Base-by-base conservation (phyloP, 2,888 invertebrate genomes). In the Mesorhabditis belari region DNA sequence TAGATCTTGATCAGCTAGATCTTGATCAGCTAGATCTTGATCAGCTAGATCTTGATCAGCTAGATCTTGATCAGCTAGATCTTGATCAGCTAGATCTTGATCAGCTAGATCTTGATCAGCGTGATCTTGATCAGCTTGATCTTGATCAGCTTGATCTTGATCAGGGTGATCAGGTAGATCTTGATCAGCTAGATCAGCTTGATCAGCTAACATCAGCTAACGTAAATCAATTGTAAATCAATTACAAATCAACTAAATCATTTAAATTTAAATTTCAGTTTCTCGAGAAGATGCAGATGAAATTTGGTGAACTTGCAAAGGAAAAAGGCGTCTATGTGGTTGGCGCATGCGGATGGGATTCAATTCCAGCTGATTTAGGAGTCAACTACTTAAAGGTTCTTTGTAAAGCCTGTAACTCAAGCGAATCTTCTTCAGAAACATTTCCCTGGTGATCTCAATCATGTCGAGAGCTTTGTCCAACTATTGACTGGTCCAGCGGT, bases 361-460 rank as follows among this genome's bases (percentile, higher is more conserved):
- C 90, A 77, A 88, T 95, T 69, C 93, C 93, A n/a, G 86, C 87
- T 53, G 95, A 96, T 80, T 83, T 92, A 83, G 94, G 94, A 0
- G 83, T 89, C 0, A 82, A 88, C n/a, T 91, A 86, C n/a, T n/a
- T 61, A 12, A 21, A 29, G 44, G 44, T n/a, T 17, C n/a, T n/a
- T n/a, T n/a, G n/a, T n/a, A n/a, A n/a, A n/a, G n/a, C n/a, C n/a
- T n/a, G n/a, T n/a, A n/a, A n/a, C n/a, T n/a, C n/a, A 95, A 0
- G 83, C 89, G 0, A 82, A 88, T n/a, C 91, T 86, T 81, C 83
- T 90, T 49, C 87, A 89, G 77, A 84, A 89, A 68, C 86, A 90
- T 75, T 92, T 92, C 79, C 62, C 58, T 5, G 91, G 90, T 84
- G 76, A 28, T n/a, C 65, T 80, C 57, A 73, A 69, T 55, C 69